These are phyloP conservation scores for Rhopalosiphum maidis DNA, from an alignment of 1,140 invertebrate species.

Conservation along the genomic window DNA sequence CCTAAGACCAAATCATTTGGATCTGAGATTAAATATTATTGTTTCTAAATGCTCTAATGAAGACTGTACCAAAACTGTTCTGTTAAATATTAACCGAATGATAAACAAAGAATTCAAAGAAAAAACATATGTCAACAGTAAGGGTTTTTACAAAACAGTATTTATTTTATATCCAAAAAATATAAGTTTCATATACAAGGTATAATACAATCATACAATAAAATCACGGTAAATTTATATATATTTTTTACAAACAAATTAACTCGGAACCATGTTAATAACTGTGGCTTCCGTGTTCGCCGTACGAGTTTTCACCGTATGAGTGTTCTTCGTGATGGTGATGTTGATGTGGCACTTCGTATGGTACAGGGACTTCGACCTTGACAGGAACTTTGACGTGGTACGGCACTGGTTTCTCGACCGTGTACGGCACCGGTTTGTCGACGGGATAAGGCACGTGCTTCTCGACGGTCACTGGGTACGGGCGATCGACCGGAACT, in stretches of 20 bases:
- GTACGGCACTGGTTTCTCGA: slow-evolving; percentile 68
- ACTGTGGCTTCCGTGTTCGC: neutral
- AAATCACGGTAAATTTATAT: neutral
- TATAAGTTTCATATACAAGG: neutral
- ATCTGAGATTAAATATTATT: neutral
- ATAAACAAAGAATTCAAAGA: neutral
- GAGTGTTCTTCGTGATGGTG: slow-evolving; percentile 16
- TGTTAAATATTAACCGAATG: neutral
- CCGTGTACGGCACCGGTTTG: slow-evolving; percentile 72
- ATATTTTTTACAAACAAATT: neutral
- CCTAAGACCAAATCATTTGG: accelerated
- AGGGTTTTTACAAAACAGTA: neutral
- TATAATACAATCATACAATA: neutral
- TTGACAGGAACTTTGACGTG: slow-evolving; percentile 68
- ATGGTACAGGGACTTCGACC: slow-evolving; percentile 76
- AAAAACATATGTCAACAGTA: neutral
- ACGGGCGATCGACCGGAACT: slow-evolving; percentile 44
- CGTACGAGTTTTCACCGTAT: neutral
- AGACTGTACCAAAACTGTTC: neutral
- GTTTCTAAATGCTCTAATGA: neutral
- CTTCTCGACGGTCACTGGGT: slow-evolving; percentile 60
- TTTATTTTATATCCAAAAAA: neutral
- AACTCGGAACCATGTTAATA: neutral
- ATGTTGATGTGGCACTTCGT: slow-evolving; percentile 60
- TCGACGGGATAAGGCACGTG: slow-evolving; percentile 64